Percentiles rank a stretch among this genome's conserved stretches.
phyloP scores from a whole-genome alignment of 2,797 vertebrate species.

The Spizella passerina region DNA sequence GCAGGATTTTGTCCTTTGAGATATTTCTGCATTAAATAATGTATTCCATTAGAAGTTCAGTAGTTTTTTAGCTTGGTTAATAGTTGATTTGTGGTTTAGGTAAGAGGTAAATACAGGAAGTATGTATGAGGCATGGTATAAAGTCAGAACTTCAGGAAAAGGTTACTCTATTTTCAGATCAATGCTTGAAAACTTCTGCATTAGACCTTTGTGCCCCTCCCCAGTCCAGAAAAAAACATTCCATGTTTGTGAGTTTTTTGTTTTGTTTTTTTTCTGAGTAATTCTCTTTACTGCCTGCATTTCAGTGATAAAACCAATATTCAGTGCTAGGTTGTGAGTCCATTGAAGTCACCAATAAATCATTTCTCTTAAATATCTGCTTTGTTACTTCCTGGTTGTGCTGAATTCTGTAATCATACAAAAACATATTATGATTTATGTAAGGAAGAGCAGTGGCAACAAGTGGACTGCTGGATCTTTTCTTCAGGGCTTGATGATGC shows the following conservation, averaged over 20 bases:
- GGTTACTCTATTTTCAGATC: background rate
- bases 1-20: conserved; percentile 7
- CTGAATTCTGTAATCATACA: background rate
- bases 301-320: conserved; percentile 55
- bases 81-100: background rate
- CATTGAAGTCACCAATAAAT: conserved; percentile 39
- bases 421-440: background rate
- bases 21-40: background rate
- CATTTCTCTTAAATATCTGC: conserved; percentile 36
- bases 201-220: background rate
- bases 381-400: conserved; percentile 4
- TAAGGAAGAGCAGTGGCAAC: background rate
- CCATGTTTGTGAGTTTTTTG: fast-evolving
- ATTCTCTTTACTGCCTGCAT: conserved; percentile 36
- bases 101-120: background rate
- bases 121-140: background rate
- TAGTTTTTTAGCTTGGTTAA: conserved; percentile 1
- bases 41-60: background rate
- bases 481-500: background rate
- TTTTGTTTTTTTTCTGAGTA: background rate
- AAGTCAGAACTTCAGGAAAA: background rate
- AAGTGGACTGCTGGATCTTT: background rate
- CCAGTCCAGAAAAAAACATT: background rate
- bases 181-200: background rate
- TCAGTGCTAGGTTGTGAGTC: background rate